Conservation (phyloP, 53 echinoderm and acorn worm genomes). For the Antedon mediterranea region DNA sequence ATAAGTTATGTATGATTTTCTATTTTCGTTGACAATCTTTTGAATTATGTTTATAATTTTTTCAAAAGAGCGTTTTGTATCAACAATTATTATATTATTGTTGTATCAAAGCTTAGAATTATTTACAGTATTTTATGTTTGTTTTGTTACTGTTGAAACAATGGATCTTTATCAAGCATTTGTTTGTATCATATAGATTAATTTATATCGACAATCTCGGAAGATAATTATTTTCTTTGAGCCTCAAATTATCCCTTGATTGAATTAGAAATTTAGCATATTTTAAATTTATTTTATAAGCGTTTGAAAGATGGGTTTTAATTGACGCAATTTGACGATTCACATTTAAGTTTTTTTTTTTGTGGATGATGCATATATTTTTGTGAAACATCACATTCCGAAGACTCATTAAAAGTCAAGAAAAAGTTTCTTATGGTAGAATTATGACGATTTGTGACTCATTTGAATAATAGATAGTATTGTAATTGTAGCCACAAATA, state of each 20-base stretch:
- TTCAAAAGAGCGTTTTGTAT: neutral
- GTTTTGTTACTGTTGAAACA: neutral
- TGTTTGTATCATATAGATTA: neutral
- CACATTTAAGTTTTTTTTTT: too few relatives aligned
- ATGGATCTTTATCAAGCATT: neutral
- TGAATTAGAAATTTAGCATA: too few relatives aligned
- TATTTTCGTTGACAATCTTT: neutral
- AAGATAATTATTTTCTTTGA: neutral
- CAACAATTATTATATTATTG: neutral
- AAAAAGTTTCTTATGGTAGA: neutral
- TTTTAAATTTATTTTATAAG: too few relatives aligned
- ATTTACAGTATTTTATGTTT: neutral
- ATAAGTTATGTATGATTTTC: neutral
- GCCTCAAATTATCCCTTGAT: neutral
- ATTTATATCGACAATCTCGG: neutral
- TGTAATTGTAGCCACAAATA: neutral
- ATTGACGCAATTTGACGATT: too few relatives aligned
- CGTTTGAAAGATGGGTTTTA: too few relatives aligned
- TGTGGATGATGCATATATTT: too few relatives aligned
- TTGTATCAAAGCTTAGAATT: neutral
- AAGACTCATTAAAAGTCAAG: neutral
- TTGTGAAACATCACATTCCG: neutral
- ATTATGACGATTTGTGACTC: neutral
- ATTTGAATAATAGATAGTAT: neutral
- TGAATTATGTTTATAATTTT: neutral